Evolutionary conservation across 1,140 invertebrate species (phyloP).

Genomic region (Zaprionus africanus): DNA sequence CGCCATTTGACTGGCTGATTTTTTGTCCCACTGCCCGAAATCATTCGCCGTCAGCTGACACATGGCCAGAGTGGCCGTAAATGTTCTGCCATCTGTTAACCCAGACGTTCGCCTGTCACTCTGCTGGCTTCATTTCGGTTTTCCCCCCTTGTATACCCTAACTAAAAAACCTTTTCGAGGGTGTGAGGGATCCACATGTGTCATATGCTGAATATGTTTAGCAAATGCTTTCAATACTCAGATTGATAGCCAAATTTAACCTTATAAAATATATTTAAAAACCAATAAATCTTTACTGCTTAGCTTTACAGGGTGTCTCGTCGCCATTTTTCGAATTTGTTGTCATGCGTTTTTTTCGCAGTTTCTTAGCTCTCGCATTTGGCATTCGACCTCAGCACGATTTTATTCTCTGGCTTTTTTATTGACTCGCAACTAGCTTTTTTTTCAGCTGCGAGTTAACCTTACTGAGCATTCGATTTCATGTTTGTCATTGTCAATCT

Average conservation of each 20-base stretch:
- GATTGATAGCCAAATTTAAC: neutral
- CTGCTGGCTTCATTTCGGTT: constrained; percentile 63
- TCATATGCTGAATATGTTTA: no score
- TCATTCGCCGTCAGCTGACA: constrained; percentile 63
- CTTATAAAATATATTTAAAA: neutral
- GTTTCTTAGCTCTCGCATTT: constrained; percentile 18
- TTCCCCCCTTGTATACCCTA: constrained; percentile 42
- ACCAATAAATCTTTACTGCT: neutral
- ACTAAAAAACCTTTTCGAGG: neutral
- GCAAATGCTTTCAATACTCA: neutral
- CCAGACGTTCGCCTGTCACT: constrained; percentile 58
- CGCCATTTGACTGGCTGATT: constrained; percentile 36
- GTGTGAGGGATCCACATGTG: neutral
- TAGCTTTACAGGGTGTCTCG: neutral
- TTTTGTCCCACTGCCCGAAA: constrained; percentile 20
- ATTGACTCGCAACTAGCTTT: constrained; percentile 58
- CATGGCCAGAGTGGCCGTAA: constrained; percentile 69
- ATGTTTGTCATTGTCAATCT: constrained; percentile 82
- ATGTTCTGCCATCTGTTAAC: constrained; percentile 81
- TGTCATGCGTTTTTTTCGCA: constrained; percentile 10
- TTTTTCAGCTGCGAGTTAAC: constrained; percentile 58
- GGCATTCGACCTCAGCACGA: constrained; percentile 69
- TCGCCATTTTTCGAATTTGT: neutral
- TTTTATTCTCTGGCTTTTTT: constrained; percentile 67
- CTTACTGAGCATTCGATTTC: constrained; percentile 67